Conservation (phyloP, 2,797 vertebrate species). For the Liparis tanakae region DNA sequence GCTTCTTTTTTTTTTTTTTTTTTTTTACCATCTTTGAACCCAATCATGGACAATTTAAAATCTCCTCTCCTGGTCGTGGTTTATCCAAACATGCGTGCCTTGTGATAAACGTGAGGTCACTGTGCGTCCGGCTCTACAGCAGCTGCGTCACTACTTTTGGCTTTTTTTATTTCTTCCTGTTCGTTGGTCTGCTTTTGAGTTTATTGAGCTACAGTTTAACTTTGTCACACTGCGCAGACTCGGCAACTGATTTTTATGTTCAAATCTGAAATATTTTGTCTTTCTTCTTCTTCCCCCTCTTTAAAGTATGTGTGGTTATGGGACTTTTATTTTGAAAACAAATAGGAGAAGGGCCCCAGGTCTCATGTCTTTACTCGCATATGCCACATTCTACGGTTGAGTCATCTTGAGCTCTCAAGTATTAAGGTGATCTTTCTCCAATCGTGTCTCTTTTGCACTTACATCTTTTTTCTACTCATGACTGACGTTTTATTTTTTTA, state of each 20-base stretch:
- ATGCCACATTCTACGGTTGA: slow-evolving; percentile 37
- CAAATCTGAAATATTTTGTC: slow-evolving; percentile 39
- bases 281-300: slow-evolving; percentile 3
- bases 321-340: slow-evolving; percentile 46
- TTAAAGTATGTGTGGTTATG: slow-evolving; percentile 35
- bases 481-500: slow-evolving; percentile 47
- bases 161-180: background rate
- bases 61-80: slow-evolving; percentile 54
- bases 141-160: slow-evolving; percentile 31
- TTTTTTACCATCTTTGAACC: slow-evolving; percentile 46
- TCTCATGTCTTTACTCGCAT: slow-evolving; percentile 68
- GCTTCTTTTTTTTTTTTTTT: slow-evolving; percentile 27
- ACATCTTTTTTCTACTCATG: slow-evolving; percentile 43
- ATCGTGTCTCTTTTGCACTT: slow-evolving; percentile 65
- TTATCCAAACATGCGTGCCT: slow-evolving; percentile 70
- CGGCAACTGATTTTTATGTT: slow-evolving; percentile 43
- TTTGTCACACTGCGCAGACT: slow-evolving; percentile 31
- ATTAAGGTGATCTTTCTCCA: slow-evolving; percentile 27
- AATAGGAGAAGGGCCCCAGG: slow-evolving; percentile 39
- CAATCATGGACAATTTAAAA: slow-evolving; percentile 53
- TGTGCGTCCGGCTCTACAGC: slow-evolving; percentile 45
- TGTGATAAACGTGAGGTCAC: slow-evolving; percentile 66
- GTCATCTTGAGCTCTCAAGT: slow-evolving; percentile 23
- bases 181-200: slow-evolving; percentile 34
- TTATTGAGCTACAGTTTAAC: slow-evolving; percentile 32